phyloP scores from a whole-genome alignment of 1,140 invertebrate species.

The Orchesella cincta region DNA sequence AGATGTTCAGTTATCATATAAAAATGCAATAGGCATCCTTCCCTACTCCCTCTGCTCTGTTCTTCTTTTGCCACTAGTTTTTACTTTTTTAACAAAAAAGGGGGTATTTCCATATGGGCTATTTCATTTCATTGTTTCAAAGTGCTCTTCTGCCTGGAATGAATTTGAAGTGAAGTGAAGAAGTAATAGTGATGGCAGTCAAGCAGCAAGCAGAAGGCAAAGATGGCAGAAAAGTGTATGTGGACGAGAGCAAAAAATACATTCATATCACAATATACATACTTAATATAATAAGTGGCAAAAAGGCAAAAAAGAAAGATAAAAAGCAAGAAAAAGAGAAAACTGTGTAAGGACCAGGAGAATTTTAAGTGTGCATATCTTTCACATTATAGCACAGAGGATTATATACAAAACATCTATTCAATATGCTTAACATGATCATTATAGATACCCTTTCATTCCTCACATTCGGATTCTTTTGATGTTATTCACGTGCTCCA shows the following conservation, averaged over 20 bases:
- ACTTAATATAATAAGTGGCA: background rate
- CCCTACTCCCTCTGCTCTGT: background rate
- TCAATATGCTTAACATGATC: no score
- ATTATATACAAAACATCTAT: no score
- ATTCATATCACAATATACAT: no score
- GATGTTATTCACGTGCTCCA: no score
- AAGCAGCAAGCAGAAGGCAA: no score
- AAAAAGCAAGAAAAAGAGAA: background rate
- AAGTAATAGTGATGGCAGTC: no score
- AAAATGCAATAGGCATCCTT: background rate
- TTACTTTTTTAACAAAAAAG: background rate
- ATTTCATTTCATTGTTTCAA: constrained; percentile 20
- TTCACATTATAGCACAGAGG: no score
- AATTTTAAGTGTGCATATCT: no score
- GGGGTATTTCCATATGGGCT: background rate
- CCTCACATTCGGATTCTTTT: no score
- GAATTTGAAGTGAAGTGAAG: background rate
- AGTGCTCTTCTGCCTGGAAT: constrained; percentile 3
- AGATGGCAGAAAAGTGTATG: background rate
- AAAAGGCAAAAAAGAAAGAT: background rate
- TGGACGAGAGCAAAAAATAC: no score
- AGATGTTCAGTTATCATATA: background rate
- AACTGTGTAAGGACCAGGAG: no score
- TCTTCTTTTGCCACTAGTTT: background rate
- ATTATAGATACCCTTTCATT: no score